Evolutionary conservation across 2,888 invertebrate genomes (phyloP), one percentile per base, ranked within the genome.

Genomic region (Xestoiulus laeticollis): DNA sequence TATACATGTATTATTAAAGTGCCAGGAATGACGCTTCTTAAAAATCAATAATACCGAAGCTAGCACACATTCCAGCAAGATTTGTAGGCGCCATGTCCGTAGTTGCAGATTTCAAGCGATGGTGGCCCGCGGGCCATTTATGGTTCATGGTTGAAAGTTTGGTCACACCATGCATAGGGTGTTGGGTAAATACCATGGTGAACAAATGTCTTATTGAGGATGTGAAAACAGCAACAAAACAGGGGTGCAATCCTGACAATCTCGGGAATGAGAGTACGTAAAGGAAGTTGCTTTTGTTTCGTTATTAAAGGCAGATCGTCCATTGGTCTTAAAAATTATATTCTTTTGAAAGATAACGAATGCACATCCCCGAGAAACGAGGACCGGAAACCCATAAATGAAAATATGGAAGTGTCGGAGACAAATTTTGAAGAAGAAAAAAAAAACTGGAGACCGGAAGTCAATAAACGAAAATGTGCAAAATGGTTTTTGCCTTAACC

Each of bases 1-100:
- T 68, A 12, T 68, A n/a, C n/a, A n/a, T n/a, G n/a, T n/a, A 68
- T 68, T 68, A 68, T 68, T 68, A 68, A 68, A 26, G 68, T 26
- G 26, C 68, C 0, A 68, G 26, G 68, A 68, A 26, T 68, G 68
- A 68, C 68, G 68, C 68, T 26, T 68, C 68, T 26, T 68, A 68
- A 68, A 68, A 68, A 68, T 68, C 68, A 68, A 68, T 68, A 68
- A 22, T 26, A 26, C 10, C 26, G 26, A 26, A n/a, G 26, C 38
- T 8, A 38, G 38, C 38, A 38, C 38, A 14, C 48, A 48, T 48
- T 48, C n/a, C n/a, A n/a, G 48, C 48, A 48, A 19, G 48, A 48
- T 38, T 38, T 38, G 38, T 8, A 38, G 38, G 38, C 38, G 38
- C 38, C 38, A 8, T 38, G 38, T 38, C 8, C 38, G 38, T 38